A percentile compares a stretch with the other conserved stretches of the same genome.
Evolutionary conservation across 2,113 vertebrate genomes (phyloP).

Genomic region (Calonectris borealis): DNA sequence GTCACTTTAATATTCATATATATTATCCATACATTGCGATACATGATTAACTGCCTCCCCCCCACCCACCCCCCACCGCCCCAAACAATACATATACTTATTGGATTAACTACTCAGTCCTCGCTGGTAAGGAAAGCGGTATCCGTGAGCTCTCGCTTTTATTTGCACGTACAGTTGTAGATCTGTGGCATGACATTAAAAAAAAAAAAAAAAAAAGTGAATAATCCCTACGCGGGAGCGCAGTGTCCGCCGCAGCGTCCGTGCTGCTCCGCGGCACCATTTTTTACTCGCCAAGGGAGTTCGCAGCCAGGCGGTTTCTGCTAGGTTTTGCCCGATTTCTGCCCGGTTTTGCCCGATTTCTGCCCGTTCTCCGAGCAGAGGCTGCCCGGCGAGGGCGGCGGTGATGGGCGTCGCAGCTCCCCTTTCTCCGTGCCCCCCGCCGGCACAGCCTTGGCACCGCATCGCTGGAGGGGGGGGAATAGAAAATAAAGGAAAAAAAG

Average conservation of each 20-base stretch:
- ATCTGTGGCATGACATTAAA: not conserved
- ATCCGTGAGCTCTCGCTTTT: constrained; percentile 39
- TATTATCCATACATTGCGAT: constrained; percentile 28
- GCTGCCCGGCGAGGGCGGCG: not conserved
- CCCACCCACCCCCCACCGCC: not conserved
- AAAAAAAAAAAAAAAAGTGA: not conserved
- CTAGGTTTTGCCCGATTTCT: not conserved
- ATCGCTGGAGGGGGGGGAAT: not conserved
- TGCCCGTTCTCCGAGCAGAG: not conserved
- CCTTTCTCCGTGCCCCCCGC: not conserved
- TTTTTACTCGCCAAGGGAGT: not conserved
- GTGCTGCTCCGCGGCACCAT: not conserved
- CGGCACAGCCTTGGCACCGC: not conserved
- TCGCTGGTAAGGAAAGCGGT: constrained; percentile 32
- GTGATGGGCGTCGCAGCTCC: not conserved
- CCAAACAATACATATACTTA: constrained; percentile 42
- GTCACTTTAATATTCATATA: constrained; percentile 33
- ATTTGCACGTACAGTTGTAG: constrained; percentile 32
- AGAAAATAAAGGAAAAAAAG: not conserved
- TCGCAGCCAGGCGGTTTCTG: not conserved
- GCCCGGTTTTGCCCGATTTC: not conserved
- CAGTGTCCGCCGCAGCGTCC: constrained; percentile 34
- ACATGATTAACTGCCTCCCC: not conserved
- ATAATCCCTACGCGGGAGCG: constrained; percentile 40
- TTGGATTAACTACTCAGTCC: constrained; percentile 45